Conservation (phyloP, 2,888 invertebrate genomes). For the Rhopalosiphum nymphaeae region DNA sequence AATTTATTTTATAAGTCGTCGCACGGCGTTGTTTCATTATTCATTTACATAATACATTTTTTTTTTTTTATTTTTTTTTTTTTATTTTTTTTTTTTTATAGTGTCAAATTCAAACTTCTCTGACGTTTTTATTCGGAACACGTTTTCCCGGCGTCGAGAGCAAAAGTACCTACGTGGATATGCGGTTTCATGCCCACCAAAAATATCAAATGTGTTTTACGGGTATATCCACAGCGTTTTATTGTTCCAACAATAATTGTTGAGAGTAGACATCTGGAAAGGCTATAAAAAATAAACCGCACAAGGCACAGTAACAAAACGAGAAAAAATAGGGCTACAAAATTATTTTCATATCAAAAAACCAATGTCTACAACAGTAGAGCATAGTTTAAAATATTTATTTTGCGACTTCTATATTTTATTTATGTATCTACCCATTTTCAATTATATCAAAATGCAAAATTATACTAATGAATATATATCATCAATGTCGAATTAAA, state of each 20-base stretch:
- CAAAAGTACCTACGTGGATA: background rate
- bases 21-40: constrained; percentile 48
- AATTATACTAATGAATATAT: background rate
- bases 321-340: background rate
- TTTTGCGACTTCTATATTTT: background rate
- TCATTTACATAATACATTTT: constrained; percentile 22
- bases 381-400: background rate
- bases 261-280: constrained; percentile 21
- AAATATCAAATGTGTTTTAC: constrained; percentile 46
- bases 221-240: background rate
- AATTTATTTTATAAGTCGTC: constrained; percentile 24
- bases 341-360: constrained; percentile 26
- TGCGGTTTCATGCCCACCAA: background rate
- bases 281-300: constrained; percentile 5
- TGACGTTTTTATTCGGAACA: constrained; percentile 30
- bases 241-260: constrained; percentile 45
- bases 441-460: background rate
- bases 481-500: background rate
- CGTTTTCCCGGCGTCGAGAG: background rate
- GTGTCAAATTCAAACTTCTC: constrained; percentile 39
- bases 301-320: background rate
- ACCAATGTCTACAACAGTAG: background rate
- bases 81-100: background rate
- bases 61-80: background rate
- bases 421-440: background rate